Evolutionary conservation across 2,888 invertebrate species (phyloP).

Genomic region (Andrena hattorfiana): DNA sequence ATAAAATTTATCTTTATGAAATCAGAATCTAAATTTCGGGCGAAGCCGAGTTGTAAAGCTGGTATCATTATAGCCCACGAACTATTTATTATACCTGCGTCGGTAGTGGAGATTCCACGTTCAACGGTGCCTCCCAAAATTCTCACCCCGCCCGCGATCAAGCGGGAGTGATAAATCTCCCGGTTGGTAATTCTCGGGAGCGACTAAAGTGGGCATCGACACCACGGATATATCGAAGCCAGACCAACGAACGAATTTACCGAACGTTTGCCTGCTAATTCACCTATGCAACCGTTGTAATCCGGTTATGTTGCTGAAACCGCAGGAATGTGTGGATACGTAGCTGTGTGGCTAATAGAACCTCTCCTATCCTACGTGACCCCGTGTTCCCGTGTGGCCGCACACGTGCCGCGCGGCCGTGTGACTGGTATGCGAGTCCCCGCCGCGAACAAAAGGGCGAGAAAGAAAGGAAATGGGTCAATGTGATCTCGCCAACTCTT

Average conservation of each 20-base stretch:
- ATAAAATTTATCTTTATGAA: no score
- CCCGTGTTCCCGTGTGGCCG: constrained; percentile 15
- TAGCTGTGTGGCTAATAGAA: constrained; percentile 66
- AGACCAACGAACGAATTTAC: constrained; percentile 66
- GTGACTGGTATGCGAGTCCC: constrained; percentile 28
- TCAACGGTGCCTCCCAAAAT: no score
- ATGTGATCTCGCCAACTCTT: constrained; percentile 48
- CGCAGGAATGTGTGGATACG: constrained; percentile 72
- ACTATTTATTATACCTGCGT: no score
- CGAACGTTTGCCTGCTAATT: constrained; percentile 73
- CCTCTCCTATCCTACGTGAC: constrained; percentile 39
- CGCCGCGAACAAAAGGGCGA: constrained; percentile 48
- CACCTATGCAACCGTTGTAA: constrained; percentile 70
- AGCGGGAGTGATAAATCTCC: neutral
- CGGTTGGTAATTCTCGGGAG: constrained; percentile 18
- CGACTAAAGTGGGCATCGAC: constrained; percentile 43
- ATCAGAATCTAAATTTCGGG: no score
- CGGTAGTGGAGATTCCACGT: no score
- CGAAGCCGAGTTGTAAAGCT: no score
- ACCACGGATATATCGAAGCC: constrained; percentile 42
- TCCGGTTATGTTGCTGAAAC: constrained; percentile 69
- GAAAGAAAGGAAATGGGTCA: constrained; percentile 59
- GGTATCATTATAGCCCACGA: no score
- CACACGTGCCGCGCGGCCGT: neutral
- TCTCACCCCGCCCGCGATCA: no score